Conservation (phyloP, 2,888 invertebrate genomes). For the Cyclophora punctaria region DNA sequence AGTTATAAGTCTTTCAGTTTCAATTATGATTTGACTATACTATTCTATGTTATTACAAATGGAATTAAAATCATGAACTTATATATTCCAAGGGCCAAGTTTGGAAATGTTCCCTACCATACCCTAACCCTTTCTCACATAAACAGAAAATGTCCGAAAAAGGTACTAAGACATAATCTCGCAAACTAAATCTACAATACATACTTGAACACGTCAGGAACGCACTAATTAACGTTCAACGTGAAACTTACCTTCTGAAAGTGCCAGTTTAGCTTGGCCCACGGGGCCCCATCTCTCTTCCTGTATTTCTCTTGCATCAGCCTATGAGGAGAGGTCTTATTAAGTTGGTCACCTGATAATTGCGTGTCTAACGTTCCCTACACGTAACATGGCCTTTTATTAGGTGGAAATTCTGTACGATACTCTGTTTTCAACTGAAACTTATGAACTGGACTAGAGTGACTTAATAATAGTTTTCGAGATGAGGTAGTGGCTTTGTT, state of each 20-base stretch:
- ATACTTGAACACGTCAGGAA: constrained; percentile 59
- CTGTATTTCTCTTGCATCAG: constrained; percentile 32
- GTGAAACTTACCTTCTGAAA: constrained; percentile 61
- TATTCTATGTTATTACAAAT: no score
- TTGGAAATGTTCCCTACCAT: no score
- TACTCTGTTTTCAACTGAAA: constrained; percentile 49
- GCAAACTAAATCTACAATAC: constrained; percentile 53
- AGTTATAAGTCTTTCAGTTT: no score
- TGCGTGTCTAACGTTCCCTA: constrained; percentile 69
- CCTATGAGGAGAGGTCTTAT: constrained; percentile 44
- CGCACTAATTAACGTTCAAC: constrained; percentile 73
- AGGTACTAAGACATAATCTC: constrained; percentile 40
- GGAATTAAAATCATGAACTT: no score
- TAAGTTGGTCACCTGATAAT: constrained; percentile 58
- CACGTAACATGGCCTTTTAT: constrained; percentile 72
- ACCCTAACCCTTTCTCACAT: no score
- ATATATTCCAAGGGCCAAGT: no score
- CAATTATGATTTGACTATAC: no score
- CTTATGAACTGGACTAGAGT: constrained; percentile 45
- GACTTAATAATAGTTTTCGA: constrained; percentile 24
- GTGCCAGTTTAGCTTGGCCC: constrained; percentile 51
- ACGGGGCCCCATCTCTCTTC: constrained; percentile 43
- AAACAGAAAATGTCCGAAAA: constrained; percentile 26
- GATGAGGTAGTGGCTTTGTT: constrained; percentile 1
- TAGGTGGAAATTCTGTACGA: constrained; percentile 72